Evolutionary conservation across 2,888 invertebrate genomes (phyloP).

Genomic region (Argyresthia albistria): DNA sequence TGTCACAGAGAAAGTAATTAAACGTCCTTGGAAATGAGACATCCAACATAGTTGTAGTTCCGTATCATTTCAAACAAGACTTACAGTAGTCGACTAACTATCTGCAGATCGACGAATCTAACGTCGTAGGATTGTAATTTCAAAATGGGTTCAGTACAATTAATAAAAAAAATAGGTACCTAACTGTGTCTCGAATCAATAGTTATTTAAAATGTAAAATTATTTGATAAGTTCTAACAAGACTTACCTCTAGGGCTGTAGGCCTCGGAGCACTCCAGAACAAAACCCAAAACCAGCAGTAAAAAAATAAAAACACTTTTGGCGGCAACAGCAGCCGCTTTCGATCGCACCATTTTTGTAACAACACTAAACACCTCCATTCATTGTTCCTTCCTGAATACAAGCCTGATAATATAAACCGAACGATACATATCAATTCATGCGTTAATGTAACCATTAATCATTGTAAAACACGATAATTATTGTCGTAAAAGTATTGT

Average conservation of each 20-base stretch:
- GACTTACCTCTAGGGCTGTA: conserved; percentile 58
- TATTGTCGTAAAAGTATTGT: too few species aligned
- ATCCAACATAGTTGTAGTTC: too few species aligned
- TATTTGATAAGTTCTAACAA: not conserved
- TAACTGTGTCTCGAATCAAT: not conserved
- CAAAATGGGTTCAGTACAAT: not conserved
- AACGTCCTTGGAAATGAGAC: too few species aligned
- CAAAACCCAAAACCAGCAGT: conserved; percentile 22
- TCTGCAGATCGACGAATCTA: too few species aligned
- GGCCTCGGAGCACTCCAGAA: conserved; percentile 28
- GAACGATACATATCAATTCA: conserved; percentile 16
- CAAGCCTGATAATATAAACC: conserved; percentile 1
- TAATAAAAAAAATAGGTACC: not conserved
- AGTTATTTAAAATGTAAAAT: not conserved
- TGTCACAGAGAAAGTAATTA: too few species aligned
- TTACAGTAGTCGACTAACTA: too few species aligned
- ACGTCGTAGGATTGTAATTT: too few species aligned
- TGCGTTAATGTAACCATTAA: conserved; percentile 24
- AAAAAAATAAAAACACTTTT: conserved; percentile 4
- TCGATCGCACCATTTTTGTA: conserved; percentile 22
- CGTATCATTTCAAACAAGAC: too few species aligned
- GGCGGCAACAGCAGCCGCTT: conserved; percentile 6
- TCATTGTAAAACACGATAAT: conserved; percentile 13
- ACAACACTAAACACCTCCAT: conserved; percentile 8
- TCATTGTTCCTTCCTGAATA: conserved; percentile 6